phyloP scores from a whole-genome alignment of 1,140 invertebrate genomes.

The Eueides isabella region DNA sequence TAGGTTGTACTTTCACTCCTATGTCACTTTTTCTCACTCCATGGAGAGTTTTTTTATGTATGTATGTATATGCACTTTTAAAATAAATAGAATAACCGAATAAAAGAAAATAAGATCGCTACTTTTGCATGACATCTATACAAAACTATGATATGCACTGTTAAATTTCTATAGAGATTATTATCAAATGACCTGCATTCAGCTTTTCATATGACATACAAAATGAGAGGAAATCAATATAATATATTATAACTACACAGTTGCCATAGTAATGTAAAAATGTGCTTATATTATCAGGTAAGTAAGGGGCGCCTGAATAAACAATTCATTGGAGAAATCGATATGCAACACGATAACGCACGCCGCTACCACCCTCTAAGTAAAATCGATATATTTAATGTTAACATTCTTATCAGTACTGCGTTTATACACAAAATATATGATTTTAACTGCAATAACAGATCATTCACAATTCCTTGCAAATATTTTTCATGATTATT shows the following conservation, averaged over 20 bases:
- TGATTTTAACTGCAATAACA: not conserved
- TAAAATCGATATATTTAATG: constrained; percentile 34
- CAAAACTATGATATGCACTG: constrained; percentile 15
- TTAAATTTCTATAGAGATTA: constrained; percentile 23
- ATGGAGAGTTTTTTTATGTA: no score
- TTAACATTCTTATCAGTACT: constrained; percentile 36
- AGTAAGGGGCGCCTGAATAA: constrained; percentile 46
- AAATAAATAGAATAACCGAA: not conserved
- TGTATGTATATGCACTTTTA: no score
- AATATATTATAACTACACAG: constrained; percentile 29
- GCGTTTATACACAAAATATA: not conserved
- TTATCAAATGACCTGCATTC: constrained; percentile 30
- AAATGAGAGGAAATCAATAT: constrained; percentile 37
- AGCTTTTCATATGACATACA: constrained; percentile 19
- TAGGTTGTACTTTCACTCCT: no score
- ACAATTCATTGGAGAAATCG: constrained; percentile 48
- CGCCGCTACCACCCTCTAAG: constrained; percentile 45
- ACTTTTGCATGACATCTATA: constrained; percentile 24
- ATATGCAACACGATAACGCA: constrained; percentile 47
- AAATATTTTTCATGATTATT: no score
- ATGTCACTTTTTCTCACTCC: no score
- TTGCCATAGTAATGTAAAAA: constrained; percentile 46
- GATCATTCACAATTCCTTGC: no score
- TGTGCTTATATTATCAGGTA: constrained; percentile 28
- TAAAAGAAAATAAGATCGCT: not conserved